These are phyloP conservation scores for Leucozona laternaria DNA, from an alignment of 2,888 invertebrate genomes.

Conservation along the genomic window DNA sequence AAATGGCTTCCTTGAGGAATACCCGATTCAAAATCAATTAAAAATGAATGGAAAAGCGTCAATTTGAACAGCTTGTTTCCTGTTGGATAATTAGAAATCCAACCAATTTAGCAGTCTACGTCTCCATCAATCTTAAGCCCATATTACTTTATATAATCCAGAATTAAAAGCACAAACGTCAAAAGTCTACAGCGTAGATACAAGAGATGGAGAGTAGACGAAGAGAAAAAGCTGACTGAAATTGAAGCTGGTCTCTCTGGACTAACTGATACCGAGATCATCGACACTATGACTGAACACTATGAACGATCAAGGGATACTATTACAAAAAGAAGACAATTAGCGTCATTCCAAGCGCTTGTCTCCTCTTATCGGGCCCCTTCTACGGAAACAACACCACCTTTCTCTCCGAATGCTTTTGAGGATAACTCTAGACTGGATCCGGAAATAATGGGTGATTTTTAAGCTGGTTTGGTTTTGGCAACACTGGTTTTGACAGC, in stretches of 20 bases:
- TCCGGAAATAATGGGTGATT: background rate
- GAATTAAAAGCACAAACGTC: background rate
- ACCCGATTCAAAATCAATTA: too few species aligned
- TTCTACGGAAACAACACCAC: background rate
- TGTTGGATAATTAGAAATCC: too few species aligned
- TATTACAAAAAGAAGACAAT: background rate
- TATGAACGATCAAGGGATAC: background rate
- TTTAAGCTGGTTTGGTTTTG: too few species aligned
- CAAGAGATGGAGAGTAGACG: background rate
- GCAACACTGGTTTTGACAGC: too few species aligned
- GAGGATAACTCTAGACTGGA: background rate
- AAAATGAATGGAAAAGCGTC: too few species aligned
- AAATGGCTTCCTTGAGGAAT: too few species aligned
- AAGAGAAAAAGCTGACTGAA: background rate
- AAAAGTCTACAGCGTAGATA: background rate
- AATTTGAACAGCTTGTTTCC: too few species aligned
- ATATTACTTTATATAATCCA: background rate
- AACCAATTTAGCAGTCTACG: too few species aligned
- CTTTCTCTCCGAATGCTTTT: background rate
- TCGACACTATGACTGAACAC: background rate
- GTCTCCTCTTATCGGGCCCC: background rate
- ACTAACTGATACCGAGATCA: background rate
- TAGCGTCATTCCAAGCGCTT: slow-evolving; percentile 2
- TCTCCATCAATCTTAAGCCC: background rate
- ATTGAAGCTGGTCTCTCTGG: background rate